Evolutionary conservation across 2,113 vertebrate species (phyloP).

Genomic region (Sylvilagus bachmani): DNA sequence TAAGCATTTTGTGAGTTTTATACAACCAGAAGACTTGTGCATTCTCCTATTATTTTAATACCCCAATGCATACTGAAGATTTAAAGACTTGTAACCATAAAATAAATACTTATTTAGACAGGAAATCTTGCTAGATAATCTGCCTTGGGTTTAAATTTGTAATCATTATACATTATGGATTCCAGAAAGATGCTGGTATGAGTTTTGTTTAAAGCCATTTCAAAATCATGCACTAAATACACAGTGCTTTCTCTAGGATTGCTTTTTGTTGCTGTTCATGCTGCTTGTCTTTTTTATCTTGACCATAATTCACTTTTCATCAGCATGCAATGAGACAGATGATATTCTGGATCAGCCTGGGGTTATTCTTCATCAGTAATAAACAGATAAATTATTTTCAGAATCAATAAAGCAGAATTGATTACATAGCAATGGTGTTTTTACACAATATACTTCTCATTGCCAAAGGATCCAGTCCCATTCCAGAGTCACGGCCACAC

Average conservation of each 20-base stretch:
- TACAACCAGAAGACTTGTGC: background rate
- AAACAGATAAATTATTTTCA: background rate
- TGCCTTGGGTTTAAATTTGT: background rate
- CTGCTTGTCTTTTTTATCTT: background rate
- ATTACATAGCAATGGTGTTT: background rate
- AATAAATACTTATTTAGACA: background rate
- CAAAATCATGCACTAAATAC: conserved; percentile 26
- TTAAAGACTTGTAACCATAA: background rate
- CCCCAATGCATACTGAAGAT: background rate
- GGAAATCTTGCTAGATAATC: background rate
- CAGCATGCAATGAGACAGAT: background rate
- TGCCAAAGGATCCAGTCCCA: background rate
- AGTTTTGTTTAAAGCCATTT: background rate
- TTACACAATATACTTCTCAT: background rate
- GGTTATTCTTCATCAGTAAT: background rate
- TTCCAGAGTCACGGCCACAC: rapidly evolving
- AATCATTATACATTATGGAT: conserved; percentile 19
- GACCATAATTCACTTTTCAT: background rate
- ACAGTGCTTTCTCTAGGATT: background rate
- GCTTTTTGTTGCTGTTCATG: background rate
- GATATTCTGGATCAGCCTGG: background rate
- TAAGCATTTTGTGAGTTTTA: background rate
- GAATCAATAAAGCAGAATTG: background rate
- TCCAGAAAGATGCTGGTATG: conserved; percentile 2
- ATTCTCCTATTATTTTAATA: background rate